Conservation (phyloP, 1,140 invertebrate species). For the Drosophila truncata region DNA sequence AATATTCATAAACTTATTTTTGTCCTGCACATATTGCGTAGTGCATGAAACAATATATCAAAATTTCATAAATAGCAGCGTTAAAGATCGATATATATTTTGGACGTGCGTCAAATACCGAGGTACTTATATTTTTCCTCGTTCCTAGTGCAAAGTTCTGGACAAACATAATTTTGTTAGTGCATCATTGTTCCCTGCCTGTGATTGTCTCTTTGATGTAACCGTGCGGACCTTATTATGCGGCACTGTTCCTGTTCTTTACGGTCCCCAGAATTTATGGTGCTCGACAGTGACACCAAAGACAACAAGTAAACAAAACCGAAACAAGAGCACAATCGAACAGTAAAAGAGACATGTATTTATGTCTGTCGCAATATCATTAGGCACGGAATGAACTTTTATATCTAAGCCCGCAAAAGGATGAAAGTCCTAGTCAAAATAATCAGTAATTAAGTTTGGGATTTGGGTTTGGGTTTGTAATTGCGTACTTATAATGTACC, state of each 20-base stretch:
- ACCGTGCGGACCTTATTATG: conserved; percentile 50
- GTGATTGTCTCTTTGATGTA: conserved; percentile 73
- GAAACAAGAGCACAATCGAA: conserved; percentile 40
- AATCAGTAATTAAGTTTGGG: neutral
- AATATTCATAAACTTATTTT: too few relatives aligned
- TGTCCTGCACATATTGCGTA: too few relatives aligned
- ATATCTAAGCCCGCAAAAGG: neutral
- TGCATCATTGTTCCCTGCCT: conserved; percentile 48
- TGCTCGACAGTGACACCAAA: conserved; percentile 53
- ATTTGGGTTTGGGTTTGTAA: conserved; percentile 4
- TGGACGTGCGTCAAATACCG: too few relatives aligned
- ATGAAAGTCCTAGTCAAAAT: conserved; percentile 1
- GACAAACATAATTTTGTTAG: conserved; percentile 10
- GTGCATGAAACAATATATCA: too few relatives aligned
- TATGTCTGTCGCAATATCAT: conserved; percentile 32
- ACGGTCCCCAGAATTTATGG: conserved; percentile 60
- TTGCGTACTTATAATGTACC: neutral
- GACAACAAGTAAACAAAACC: conserved; percentile 32
- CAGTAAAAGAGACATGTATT: conserved; percentile 32
- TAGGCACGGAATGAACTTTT: neutral
- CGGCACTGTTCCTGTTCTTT: conserved; percentile 4
- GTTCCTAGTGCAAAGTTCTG: too few relatives aligned
- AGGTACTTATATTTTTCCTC: too few relatives aligned
- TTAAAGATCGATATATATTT: too few relatives aligned
- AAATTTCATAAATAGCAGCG: too few relatives aligned